These are phyloP conservation scores for Corythornis cristatus DNA, from an alignment of 2,113 vertebrate species.

Conservation along the genomic window DNA sequence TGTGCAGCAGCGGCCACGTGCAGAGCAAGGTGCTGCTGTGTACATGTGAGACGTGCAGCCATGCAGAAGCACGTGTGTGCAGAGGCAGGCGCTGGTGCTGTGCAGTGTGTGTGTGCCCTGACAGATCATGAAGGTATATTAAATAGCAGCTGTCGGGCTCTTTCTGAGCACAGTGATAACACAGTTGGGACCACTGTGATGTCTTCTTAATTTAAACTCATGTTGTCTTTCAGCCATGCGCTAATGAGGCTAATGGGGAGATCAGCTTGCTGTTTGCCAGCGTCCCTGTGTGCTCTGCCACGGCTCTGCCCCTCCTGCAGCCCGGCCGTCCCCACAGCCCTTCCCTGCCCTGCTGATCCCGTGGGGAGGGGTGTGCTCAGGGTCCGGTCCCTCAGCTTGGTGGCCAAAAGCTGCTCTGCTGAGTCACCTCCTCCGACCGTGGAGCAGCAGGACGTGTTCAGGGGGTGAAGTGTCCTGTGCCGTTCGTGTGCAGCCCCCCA, in stretches of 20 bases:
- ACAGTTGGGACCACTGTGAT: conserved; percentile 72
- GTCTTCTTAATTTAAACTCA: conserved; percentile 69
- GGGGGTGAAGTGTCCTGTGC: not conserved
- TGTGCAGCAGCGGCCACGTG: not conserved
- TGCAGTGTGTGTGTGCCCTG: not conserved
- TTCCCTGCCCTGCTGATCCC: not conserved
- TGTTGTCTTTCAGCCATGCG: conserved; percentile 72
- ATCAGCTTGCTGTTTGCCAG: conserved; percentile 37
- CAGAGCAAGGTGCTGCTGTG: not conserved
- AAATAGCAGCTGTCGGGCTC: conserved; percentile 67
- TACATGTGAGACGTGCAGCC: not conserved
- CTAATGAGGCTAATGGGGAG: conserved; percentile 77
- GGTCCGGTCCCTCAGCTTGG: not conserved
- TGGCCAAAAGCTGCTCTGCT: not conserved
- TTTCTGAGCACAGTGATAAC: conserved; percentile 32
- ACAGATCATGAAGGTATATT: not conserved
- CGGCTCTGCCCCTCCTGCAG: not conserved
- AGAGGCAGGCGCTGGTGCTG: not conserved
- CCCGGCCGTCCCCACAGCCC: not conserved
- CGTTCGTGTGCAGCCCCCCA: accelerated
- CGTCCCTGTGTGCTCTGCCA: not conserved
- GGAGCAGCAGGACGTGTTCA: accelerated
- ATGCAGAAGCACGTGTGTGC: not conserved
- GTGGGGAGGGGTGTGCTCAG: not conserved
- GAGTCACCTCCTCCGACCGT: accelerated